A percentile compares a stretch with the other conserved stretches of the same genome.
These are phyloP conservation scores for Leucoma salicis DNA, from an alignment of 2,888 invertebrate genomes.

Conservation along the genomic window DNA sequence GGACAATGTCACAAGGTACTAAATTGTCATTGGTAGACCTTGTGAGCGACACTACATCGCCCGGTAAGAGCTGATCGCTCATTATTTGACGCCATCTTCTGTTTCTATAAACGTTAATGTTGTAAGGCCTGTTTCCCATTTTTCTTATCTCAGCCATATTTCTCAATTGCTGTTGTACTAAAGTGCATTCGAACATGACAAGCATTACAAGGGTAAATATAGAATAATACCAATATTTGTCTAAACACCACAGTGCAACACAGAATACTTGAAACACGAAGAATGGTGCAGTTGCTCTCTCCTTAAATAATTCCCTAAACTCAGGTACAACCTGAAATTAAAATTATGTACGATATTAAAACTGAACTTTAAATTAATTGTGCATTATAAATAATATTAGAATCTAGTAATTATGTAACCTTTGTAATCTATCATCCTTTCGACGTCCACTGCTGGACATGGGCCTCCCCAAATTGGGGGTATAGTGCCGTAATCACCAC, in stretches of 20 bases:
- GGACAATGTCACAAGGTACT: constrained; percentile 97
- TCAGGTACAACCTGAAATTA: constrained; percentile 91
- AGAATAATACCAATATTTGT: constrained; percentile 99
- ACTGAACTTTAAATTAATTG: not conserved
- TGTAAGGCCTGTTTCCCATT: constrained; percentile 99
- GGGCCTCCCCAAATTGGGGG: too few relatives aligned
- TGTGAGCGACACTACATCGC: constrained; percentile 97
- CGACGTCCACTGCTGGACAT: too few relatives aligned
- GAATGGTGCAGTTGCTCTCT: constrained; percentile 99
- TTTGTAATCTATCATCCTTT: too few relatives aligned
- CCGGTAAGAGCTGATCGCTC: constrained; percentile 95
- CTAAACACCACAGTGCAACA: constrained; percentile 98
- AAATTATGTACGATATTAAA: not conserved
- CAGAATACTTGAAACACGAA: constrained; percentile 99
- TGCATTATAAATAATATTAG: too few relatives aligned
- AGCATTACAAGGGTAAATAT: constrained; percentile 98
- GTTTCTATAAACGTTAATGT: constrained; percentile 94
- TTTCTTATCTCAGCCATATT: constrained; percentile 99
- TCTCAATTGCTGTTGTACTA: constrained; percentile 98
- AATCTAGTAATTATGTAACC: too few relatives aligned
- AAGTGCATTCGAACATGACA: constrained; percentile 97
- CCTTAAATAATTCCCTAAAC: constrained; percentile 97
- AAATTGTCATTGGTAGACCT: constrained; percentile 94
- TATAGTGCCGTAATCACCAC: too few relatives aligned
- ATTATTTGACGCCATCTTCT: constrained; percentile 93